Base-by-base conservation (phyloP, 2,888 invertebrate species). In the Alsophila aescularia region DNA sequence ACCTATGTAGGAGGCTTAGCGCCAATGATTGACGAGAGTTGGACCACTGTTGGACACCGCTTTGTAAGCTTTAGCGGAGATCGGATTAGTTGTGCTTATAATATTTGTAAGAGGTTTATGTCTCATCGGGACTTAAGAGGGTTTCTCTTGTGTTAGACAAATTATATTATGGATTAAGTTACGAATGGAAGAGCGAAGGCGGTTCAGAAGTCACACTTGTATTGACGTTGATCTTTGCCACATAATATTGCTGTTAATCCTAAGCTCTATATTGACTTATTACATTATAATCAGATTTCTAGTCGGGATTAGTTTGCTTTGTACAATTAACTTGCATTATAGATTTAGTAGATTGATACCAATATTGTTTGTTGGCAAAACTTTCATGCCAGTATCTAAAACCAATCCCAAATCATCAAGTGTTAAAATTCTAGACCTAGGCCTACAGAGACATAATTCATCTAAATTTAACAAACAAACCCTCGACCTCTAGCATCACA, bases 11-110 rank as follows among this genome's bases (percentile, higher is more conserved):
- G 32, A 44, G 41, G 50, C 37, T 61, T 58, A 58, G 31, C 43
- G 51, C 14, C 37, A 39, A 56, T 59, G 62, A 52, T 59, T 62
- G 62, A 59, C 59, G 62, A 62, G 51, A 45, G 39, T 52, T 49
- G 48, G 45, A 21, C 16, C 39, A 42, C 36, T 35, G 48, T 42
- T 42, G 49, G 44, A 43, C 49, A 41, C 14, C 43, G 43, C 39
- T 54, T 48, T 48, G 48, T 54, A 42, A 42, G 40, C 41, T 14
- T 44, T 51, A 44, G 48, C 43, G n/a, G 2, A 31, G 47, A 43
- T 48, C 4, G 49, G 54, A 55, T 61, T 58, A 58, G n/a, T 31
- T 14, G 34, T 42, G 57, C 47, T 56, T 52, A 60, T 60, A 50
- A 53, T 60, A 54, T 58, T 61, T 52, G 49, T 45, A 49, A 55